These are phyloP conservation scores for Isoperla grammatica DNA, from an alignment of 2,888 invertebrate genomes.

Conservation along the genomic window DNA sequence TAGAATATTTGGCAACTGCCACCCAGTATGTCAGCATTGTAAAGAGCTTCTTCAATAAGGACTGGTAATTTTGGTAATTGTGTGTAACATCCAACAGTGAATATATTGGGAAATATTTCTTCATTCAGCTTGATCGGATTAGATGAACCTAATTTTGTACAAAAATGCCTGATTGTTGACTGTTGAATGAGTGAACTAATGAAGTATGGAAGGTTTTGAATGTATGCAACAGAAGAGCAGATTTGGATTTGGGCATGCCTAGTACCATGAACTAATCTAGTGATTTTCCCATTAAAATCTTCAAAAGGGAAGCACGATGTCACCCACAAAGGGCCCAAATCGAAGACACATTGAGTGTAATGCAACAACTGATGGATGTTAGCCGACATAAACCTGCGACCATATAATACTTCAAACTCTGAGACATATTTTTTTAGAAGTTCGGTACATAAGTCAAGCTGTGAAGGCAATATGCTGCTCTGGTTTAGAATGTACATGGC, in stretches of 20 bases:
- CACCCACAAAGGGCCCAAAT: conserved; percentile 30
- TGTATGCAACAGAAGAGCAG: conserved; percentile 13
- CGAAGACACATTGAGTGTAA: conserved; percentile 28
- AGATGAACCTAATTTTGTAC: background rate
- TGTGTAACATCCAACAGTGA: background rate
- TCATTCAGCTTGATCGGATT: background rate
- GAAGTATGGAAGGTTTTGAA: background rate
- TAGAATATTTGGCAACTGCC: background rate
- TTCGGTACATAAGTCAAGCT: conserved; percentile 13
- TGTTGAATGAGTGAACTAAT: background rate
- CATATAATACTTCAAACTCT: conserved; percentile 30
- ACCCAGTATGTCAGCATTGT: background rate
- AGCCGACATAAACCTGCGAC: conserved; percentile 28
- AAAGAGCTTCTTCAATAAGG: background rate
- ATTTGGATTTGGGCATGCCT: conserved; percentile 26
- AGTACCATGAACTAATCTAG: conserved; percentile 29
- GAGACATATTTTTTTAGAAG: conserved; percentile 25
- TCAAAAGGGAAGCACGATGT: conserved; percentile 32
- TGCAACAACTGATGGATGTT: conserved; percentile 33
- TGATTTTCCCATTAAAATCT: conserved; percentile 29
- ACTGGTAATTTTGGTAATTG: background rate
- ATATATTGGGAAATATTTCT: background rate
- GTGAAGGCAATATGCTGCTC: conserved; percentile 23
- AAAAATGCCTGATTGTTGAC: background rate
- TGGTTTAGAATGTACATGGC: conserved; percentile 28